Evolutionary conservation across 2,888 invertebrate species (phyloP).

Genomic region (Netelia inedita): DNA sequence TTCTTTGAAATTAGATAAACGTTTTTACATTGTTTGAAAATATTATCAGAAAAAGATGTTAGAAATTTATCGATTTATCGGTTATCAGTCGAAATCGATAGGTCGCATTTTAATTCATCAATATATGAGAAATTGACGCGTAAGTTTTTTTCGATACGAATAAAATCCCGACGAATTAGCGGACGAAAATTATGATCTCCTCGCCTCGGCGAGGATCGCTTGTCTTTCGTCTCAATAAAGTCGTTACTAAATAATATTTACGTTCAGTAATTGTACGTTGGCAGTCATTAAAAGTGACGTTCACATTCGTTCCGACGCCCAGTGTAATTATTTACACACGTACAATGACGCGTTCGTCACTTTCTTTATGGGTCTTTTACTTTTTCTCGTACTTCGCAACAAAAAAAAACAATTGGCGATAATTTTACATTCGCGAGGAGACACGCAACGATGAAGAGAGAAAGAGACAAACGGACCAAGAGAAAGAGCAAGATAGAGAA

Average conservation of each 20-base stretch:
- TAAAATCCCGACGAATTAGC: no score
- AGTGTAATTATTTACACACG: slow-evolving; percentile 7
- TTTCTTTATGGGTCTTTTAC: background rate
- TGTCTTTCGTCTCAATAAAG: slow-evolving; percentile 19
- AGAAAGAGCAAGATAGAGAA: background rate
- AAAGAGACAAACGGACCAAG: slow-evolving; percentile 9
- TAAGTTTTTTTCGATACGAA: no score
- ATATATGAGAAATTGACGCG: no score
- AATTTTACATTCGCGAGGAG: slow-evolving; percentile 19
- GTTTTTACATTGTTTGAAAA: no score
- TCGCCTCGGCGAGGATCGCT: background rate
- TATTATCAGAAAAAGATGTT: no score
- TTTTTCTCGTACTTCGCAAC: slow-evolving; percentile 7
- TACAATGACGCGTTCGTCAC: background rate
- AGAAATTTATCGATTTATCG: no score
- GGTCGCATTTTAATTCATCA: no score
- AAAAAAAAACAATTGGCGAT: slow-evolving; percentile 12
- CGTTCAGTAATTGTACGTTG: slow-evolving; percentile 22
- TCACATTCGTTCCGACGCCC: slow-evolving; percentile 8
- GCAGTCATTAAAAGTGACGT: slow-evolving; percentile 17
- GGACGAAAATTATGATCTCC: background rate
- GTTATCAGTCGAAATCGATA: no score
- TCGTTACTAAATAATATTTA: slow-evolving; percentile 20
- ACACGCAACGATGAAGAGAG: background rate
- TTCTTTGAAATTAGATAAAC: no score